These are phyloP conservation scores for Pollenia griseotomentosa DNA, from an alignment of 2,888 invertebrate species.

Conservation along the genomic window DNA sequence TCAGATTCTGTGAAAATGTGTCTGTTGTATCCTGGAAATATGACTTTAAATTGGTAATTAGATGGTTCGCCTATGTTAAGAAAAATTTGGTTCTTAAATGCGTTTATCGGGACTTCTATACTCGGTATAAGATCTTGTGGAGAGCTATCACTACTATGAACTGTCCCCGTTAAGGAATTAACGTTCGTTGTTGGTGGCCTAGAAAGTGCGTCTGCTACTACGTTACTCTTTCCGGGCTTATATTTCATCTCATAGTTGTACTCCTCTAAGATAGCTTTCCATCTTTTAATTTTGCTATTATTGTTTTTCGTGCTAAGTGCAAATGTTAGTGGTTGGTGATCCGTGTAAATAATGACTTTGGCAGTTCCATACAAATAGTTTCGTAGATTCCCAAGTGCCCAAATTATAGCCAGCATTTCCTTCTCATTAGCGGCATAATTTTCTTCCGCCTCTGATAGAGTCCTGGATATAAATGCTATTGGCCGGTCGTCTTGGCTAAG, in stretches of 20 bases:
- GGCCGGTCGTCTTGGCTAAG: not conserved
- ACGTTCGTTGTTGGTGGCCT: too few species aligned
- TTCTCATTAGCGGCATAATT: constrained; percentile 56
- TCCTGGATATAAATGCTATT: constrained; percentile 53
- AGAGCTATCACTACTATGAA: too few species aligned
- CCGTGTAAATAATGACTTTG: constrained; percentile 23
- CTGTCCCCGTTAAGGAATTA: too few species aligned
- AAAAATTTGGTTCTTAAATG: too few species aligned
- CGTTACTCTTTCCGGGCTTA: constrained; percentile 80
- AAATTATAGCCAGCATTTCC: constrained; percentile 59
- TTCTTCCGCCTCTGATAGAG: constrained; percentile 32
- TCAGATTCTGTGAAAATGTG: too few species aligned
- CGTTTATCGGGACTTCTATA: too few species aligned
- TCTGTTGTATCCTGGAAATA: too few species aligned
- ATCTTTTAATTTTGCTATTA: constrained; percentile 4
- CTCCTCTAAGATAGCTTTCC: constrained; percentile 27
- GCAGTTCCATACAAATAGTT: constrained; percentile 10
- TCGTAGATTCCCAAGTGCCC: constrained; percentile 31
- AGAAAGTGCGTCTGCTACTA: constrained; percentile 65
- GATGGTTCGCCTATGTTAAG: too few species aligned
- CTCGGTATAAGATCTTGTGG: too few species aligned
- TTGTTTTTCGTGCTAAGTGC: constrained; percentile 32
- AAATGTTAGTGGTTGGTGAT: constrained; percentile 40
- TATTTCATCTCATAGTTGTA: constrained; percentile 78
- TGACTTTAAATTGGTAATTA: too few species aligned